These are phyloP conservation scores for Drosophila ficusphila DNA, from an alignment of 1,140 invertebrate genomes.

Conservation along the genomic window DNA sequence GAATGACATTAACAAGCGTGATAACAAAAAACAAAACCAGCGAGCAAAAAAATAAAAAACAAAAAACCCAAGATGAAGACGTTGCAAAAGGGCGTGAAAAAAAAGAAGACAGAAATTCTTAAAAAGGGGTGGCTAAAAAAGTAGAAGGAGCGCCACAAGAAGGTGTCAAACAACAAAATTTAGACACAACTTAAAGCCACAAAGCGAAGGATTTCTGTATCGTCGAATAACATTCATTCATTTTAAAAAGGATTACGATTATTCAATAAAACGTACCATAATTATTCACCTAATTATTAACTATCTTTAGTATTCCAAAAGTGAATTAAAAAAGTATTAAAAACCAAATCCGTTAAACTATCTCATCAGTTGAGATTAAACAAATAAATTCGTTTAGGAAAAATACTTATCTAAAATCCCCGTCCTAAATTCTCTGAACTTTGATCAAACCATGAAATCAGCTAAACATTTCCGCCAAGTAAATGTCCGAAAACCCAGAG, in stretches of 20 bases:
- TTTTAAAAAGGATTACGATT: too few relatives aligned
- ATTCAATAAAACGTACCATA: too few relatives aligned
- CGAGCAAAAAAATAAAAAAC: not conserved
- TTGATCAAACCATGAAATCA: not conserved
- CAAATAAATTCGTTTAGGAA: too few relatives aligned
- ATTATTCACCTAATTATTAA: too few relatives aligned
- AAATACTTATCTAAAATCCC: too few relatives aligned
- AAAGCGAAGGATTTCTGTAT: not conserved
- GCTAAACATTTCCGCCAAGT: conserved; percentile 5
- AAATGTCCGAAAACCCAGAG: not conserved
- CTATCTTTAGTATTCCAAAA: too few relatives aligned
- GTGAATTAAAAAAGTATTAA: too few relatives aligned
- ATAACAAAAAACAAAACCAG: conserved; percentile 52
- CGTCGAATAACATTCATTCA: not conserved
- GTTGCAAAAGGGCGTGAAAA: not conserved
- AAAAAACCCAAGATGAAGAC: conserved; percentile 19
- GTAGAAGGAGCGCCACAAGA: conserved; percentile 15
- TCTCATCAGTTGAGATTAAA: too few relatives aligned
- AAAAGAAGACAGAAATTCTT: not conserved
- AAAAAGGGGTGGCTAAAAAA: conserved; percentile 5
- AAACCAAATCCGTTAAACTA: too few relatives aligned
- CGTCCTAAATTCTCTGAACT: not conserved
- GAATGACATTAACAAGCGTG: conserved; percentile 76
- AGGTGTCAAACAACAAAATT: conserved; percentile 32
- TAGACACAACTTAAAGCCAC: not conserved